A percentile compares a stretch with the other conserved stretches of the same genome.
phyloP scores from a whole-genome alignment of 1,140 invertebrate species.

The Lordiphosa stackelbergi region DNA sequence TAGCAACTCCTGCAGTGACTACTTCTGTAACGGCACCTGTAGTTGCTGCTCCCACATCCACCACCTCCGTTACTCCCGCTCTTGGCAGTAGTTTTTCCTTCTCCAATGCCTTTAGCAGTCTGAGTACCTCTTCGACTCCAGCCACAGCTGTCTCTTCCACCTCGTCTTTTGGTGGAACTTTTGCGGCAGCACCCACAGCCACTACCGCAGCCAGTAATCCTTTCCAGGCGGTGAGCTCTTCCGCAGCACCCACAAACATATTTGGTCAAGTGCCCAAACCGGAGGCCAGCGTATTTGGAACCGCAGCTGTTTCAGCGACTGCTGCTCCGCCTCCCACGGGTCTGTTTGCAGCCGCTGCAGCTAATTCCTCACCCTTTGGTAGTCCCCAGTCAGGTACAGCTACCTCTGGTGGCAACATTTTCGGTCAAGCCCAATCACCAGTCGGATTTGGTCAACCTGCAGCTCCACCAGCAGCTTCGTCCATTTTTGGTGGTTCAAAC shows the following conservation, averaged over 20 bases:
- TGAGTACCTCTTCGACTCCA: slow-evolving; percentile 16
- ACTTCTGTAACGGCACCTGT: background rate
- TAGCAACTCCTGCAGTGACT: background rate
- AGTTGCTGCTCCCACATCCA: background rate
- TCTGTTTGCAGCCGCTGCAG: slow-evolving; percentile 51
- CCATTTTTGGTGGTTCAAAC: slow-evolving; percentile 63
- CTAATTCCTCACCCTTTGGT: slow-evolving; percentile 43
- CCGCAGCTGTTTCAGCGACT: slow-evolving; percentile 12
- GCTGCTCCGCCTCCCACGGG: slow-evolving; percentile 39
- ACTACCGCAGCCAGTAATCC: slow-evolving; percentile 11
- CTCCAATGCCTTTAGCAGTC: slow-evolving; percentile 52
- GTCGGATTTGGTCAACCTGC: slow-evolving; percentile 39
- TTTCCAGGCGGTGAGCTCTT: slow-evolving; percentile 25
- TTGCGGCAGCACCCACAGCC: slow-evolving; percentile 10
- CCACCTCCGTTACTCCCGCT: background rate
- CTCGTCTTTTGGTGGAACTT: slow-evolving; percentile 36
- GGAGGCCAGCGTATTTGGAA: slow-evolving; percentile 60
- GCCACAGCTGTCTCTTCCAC: background rate
- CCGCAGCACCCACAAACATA: slow-evolving; percentile 26
- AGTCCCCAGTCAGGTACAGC: slow-evolving; percentile 21
- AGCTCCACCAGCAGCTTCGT: slow-evolving; percentile 21
- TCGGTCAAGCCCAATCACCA: slow-evolving; percentile 43
- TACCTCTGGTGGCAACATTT: slow-evolving; percentile 47
- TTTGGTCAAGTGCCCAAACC: slow-evolving; percentile 66
- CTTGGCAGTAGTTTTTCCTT: slow-evolving; percentile 54